These are phyloP conservation scores for Podabrus alpinus DNA, from an alignment of 2,888 invertebrate species.

Conservation along the genomic window DNA sequence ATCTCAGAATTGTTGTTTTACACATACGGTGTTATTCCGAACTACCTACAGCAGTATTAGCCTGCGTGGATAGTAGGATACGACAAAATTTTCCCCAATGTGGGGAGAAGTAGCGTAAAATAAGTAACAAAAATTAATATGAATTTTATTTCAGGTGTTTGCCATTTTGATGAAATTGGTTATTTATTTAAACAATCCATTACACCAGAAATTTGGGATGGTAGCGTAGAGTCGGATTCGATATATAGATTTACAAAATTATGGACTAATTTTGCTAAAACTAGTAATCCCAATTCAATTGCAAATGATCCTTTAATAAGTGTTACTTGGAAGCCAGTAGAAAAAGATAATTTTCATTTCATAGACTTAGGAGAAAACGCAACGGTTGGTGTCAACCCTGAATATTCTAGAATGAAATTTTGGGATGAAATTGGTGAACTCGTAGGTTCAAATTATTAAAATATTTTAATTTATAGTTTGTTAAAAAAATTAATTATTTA, in stretches of 20 bases:
- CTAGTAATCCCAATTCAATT: slow-evolving; percentile 28
- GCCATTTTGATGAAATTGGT: slow-evolving; percentile 44
- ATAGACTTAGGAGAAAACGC: slow-evolving; percentile 45
- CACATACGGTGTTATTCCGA: too few species aligned
- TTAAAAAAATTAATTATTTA: too few species aligned
- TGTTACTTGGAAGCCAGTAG: slow-evolving; percentile 40
- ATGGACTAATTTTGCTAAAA: slow-evolving; percentile 45
- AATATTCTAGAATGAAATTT: slow-evolving; percentile 35
- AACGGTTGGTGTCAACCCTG: slow-evolving; percentile 32
- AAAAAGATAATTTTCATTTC: slow-evolving; percentile 33
- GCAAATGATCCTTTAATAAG: slow-evolving; percentile 18
- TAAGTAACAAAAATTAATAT: too few species aligned
- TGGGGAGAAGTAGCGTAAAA: too few species aligned
- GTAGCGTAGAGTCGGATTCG: slow-evolving; percentile 35
- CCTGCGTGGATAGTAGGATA: too few species aligned
- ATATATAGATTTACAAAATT: slow-evolving; percentile 37
- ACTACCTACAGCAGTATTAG: too few species aligned
- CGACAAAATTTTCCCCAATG: too few species aligned
- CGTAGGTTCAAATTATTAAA: not conserved
- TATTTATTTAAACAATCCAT: slow-evolving; percentile 40
- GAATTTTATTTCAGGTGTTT: slow-evolving; percentile 33
- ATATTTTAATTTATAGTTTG: too few species aligned
- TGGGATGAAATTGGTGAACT: slow-evolving; percentile 35
- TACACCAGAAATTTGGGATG: slow-evolving; percentile 29
- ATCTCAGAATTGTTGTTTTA: too few species aligned